Percentiles rank a stretch among this genome's conserved stretches.
Conservation (phyloP, 2,797 vertebrate genomes). For the Phalanger gymnotis region DNA sequence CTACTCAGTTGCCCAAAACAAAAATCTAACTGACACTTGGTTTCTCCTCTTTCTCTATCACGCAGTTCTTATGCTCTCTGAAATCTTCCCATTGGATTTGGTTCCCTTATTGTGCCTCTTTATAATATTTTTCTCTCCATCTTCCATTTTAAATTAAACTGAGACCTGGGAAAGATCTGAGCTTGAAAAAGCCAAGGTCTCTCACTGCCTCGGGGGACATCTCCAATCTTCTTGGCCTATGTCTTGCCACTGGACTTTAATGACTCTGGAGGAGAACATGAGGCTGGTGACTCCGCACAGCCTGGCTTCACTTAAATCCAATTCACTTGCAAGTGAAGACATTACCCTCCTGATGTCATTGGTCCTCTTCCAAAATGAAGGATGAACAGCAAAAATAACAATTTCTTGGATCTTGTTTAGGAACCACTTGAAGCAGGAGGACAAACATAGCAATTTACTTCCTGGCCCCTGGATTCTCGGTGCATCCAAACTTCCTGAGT, state of each 20-base stretch:
- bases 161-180: background rate
- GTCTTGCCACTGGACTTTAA: background rate
- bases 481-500: background rate
- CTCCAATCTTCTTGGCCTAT: background rate
- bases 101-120: background rate
- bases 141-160: background rate
- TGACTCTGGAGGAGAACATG: background rate
- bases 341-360: background rate
- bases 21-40: background rate
- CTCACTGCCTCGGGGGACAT: background rate
- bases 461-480: background rate
- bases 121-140: background rate
- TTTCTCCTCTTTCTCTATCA: background rate
- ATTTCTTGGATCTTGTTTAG: background rate
- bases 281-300: background rate
- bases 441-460: background rate
- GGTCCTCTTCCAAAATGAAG: background rate
- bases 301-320: background rate
- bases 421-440: background rate
- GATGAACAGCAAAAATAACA: background rate
- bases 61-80: background rate
- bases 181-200: background rate
- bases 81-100: background rate
- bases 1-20: background rate
- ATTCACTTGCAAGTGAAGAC: background rate